phyloP scores from a whole-genome alignment of 2,797 vertebrate species.

The Enoplosus armatus region DNA sequence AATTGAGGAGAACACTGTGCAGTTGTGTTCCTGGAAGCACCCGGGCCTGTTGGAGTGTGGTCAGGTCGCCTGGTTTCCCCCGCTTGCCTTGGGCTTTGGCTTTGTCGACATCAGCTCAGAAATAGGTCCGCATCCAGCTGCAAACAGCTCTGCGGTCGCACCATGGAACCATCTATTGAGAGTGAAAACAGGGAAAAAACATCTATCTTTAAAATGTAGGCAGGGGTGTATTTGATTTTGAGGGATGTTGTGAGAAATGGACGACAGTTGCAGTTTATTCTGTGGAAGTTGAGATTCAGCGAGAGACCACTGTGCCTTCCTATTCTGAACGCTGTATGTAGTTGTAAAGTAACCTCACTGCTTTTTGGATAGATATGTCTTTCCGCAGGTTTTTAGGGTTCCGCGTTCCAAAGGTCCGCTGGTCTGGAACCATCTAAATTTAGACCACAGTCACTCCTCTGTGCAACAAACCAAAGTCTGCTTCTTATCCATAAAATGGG shows the following conservation, averaged over 20 bases:
- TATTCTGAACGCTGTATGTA: conserved; percentile 21
- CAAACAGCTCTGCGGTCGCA: conserved; percentile 77
- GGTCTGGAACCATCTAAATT: conserved; percentile 80
- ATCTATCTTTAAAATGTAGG: conserved; percentile 70
- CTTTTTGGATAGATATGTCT: conserved; percentile 38
- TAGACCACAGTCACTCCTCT: conserved; percentile 69
- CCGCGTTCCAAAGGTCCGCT: conserved; percentile 67
- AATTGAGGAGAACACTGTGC: conserved; percentile 78
- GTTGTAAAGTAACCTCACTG: conserved; percentile 40
- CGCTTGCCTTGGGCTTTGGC: conserved; percentile 76
- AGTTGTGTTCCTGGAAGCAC: conserved; percentile 78
- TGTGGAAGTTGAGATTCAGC: conserved; percentile 27
- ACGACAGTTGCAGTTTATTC: conserved; percentile 49
- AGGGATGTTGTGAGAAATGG: conserved; percentile 40
- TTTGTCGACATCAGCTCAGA: conserved; percentile 81
- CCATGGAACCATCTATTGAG: conserved; percentile 75
- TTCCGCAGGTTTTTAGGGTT: conserved; percentile 58
- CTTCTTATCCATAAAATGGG: conserved; percentile 47
- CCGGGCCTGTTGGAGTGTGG: conserved; percentile 71
- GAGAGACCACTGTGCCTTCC: conserved; percentile 32
- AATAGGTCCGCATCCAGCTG: conserved; percentile 81
- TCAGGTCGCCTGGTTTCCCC: conserved; percentile 76
- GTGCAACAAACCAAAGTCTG: conserved; percentile 61
- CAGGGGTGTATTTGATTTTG: conserved; percentile 55
- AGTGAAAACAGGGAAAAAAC: conserved; percentile 59